phyloP scores from a whole-genome alignment of 2,888 invertebrate species.

The Hecatera dysodea region DNA sequence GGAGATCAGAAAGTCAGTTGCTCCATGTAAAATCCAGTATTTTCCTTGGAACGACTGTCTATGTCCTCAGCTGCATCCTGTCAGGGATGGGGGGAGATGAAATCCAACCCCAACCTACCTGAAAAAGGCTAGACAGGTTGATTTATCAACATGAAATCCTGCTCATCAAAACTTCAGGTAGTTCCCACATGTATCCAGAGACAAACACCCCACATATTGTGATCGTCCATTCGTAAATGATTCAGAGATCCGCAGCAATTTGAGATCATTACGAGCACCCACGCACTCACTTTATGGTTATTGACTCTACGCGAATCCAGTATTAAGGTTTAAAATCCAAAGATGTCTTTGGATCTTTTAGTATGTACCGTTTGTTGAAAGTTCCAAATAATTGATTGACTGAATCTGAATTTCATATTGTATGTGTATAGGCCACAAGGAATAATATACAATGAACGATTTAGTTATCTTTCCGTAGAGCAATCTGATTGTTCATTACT shows the following conservation, averaged over 20 bases:
- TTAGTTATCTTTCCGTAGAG: too few relatives aligned
- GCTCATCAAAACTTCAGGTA: not conserved
- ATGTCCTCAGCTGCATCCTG: too few relatives aligned
- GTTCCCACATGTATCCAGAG: not conserved
- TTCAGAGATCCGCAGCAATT: slow-evolving; percentile 53
- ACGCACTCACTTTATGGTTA: slow-evolving; percentile 57
- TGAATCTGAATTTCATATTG: not conserved
- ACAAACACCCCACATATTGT: slow-evolving; percentile 25
- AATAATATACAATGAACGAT: too few relatives aligned
- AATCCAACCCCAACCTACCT: too few relatives aligned
- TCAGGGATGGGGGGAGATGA: too few relatives aligned
- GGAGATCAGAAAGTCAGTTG: too few relatives aligned
- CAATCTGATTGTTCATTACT: too few relatives aligned
- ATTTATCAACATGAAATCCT: not conserved
- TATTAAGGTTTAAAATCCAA: slow-evolving; percentile 15
- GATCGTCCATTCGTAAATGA: slow-evolving; percentile 41
- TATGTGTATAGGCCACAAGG: not conserved
- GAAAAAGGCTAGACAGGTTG: too few relatives aligned
- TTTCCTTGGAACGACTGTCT: too few relatives aligned
- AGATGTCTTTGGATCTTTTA: slow-evolving; percentile 1
- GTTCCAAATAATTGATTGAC: too few relatives aligned
- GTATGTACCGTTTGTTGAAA: not conserved
- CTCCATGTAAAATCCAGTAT: too few relatives aligned
- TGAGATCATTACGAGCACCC: slow-evolving; percentile 51
- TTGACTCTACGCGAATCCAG: slow-evolving; percentile 49